phyloP scores from a whole-genome alignment of 2,797 vertebrate genomes.

The Eurystomus glaucurus region DNA sequence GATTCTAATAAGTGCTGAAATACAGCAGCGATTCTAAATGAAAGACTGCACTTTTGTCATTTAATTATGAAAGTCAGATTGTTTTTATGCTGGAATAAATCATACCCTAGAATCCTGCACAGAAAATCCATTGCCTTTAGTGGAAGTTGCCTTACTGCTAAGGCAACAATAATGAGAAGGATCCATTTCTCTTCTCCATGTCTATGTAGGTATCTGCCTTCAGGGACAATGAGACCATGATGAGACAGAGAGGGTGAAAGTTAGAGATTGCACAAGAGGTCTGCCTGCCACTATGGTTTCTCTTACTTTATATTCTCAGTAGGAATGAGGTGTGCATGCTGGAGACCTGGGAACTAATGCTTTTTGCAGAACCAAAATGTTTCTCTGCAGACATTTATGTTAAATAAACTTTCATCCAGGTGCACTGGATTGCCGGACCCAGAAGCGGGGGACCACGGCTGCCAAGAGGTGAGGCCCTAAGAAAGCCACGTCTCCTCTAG shows the following conservation, averaged over 20 bases:
- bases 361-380: background rate
- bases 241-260: background rate
- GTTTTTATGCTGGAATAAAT: background rate
- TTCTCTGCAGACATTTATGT: background rate
- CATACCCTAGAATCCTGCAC: background rate
- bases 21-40: background rate
- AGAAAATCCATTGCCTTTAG: background rate
- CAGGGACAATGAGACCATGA: background rate
- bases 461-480: background rate
- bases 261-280: background rate
- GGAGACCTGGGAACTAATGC: background rate
- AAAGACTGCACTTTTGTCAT: background rate
- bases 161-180: background rate
- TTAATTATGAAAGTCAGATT: background rate
- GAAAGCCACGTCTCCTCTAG: background rate
- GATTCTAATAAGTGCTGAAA: background rate
- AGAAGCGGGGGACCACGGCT: background rate
- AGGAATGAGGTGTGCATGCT: background rate
- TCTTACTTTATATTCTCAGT: background rate
- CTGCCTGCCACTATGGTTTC: fast-evolving
- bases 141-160: background rate
- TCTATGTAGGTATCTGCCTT: background rate
- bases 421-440: background rate
- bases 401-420: background rate
- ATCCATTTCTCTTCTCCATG: background rate